Percentiles rank a stretch among this genome's conserved stretches.
Conservation (phyloP, 1,140 invertebrate genomes). For the Drosophila rhopaloa region DNA sequence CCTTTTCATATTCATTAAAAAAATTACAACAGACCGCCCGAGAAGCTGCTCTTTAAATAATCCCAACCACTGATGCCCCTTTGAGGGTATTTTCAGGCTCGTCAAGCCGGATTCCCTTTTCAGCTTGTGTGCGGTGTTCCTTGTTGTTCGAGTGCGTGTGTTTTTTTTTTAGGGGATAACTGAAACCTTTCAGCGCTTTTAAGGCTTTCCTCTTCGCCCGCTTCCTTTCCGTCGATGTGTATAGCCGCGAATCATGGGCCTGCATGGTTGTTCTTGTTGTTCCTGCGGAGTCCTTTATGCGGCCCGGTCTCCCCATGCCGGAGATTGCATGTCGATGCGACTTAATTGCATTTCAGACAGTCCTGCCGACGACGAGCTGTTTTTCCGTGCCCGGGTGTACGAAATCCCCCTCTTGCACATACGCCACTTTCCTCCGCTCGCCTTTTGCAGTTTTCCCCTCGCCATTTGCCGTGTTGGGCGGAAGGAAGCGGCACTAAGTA, state of each 20-base stretch:
- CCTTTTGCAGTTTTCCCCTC: slow-evolving; percentile 9
- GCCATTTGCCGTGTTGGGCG: slow-evolving; percentile 53
- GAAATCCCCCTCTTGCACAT: slow-evolving; percentile 30
- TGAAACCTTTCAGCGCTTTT: slow-evolving; percentile 72
- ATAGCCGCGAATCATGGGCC: slow-evolving; percentile 45
- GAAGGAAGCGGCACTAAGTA: slow-evolving; percentile 75
- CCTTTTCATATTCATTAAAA: slow-evolving; percentile 19
- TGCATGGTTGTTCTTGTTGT: slow-evolving; percentile 36
- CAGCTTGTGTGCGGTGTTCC: slow-evolving; percentile 9
- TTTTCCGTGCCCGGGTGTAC: slow-evolving; percentile 23
- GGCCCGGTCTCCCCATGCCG: slow-evolving; percentile 46
- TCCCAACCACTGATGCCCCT: slow-evolving; percentile 22
- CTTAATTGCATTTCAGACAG: slow-evolving; percentile 81
- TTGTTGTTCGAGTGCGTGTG: slow-evolving; percentile 25
- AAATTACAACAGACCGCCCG: background rate
- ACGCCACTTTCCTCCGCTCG: slow-evolving; percentile 9
- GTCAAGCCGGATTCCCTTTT: slow-evolving; percentile 37
- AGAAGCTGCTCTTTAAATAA: slow-evolving; percentile 19
- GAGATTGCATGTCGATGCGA: slow-evolving; percentile 81
- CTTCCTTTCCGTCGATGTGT: background rate
- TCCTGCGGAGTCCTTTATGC: slow-evolving; percentile 43
- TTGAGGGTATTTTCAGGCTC: slow-evolving; percentile 41
- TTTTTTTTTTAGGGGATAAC: slow-evolving; percentile 46
- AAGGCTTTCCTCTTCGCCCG: slow-evolving; percentile 40
- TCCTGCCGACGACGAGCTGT: slow-evolving; percentile 73